Percentiles rank a stretch among this genome's conserved stretches.
phyloP scores from a whole-genome alignment of 2,113 vertebrate species.

The Dasyurus viverrinus region DNA sequence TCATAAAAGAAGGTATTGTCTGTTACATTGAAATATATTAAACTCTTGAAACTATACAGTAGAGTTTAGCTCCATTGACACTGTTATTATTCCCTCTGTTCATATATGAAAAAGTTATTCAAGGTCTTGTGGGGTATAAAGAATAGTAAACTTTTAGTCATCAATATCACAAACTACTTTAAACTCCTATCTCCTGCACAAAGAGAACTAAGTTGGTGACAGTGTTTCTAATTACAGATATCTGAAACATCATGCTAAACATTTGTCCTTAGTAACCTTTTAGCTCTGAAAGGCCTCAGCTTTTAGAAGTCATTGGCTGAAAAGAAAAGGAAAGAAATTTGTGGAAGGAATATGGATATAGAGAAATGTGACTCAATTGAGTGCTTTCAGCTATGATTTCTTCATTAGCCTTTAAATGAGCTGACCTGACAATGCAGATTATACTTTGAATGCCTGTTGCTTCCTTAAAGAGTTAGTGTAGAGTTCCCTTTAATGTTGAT shows the following conservation, averaged over 20 bases:
- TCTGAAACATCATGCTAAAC: not conserved
- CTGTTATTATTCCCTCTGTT: slow-evolving; percentile 40
- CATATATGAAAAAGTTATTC: slow-evolving; percentile 18
- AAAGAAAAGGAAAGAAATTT: not conserved
- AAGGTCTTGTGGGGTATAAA: not conserved
- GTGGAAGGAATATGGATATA: not conserved
- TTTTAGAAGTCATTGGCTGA: slow-evolving; percentile 28
- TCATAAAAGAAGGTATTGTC: slow-evolving; percentile 1
- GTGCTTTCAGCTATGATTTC: not conserved
- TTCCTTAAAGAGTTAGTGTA: slow-evolving; percentile 13
- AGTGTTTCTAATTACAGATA: slow-evolving; percentile 16
- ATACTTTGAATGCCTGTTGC: not conserved
- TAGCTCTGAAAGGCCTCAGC: not conserved
- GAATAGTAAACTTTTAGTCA: not conserved
- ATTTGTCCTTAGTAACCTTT: slow-evolving; percentile 37
- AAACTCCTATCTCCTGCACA: slow-evolving; percentile 27
- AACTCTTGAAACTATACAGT: slow-evolving; percentile 69
- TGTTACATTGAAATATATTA: slow-evolving; percentile 24
- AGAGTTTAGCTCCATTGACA: slow-evolving; percentile 64
- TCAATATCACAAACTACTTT: not conserved
- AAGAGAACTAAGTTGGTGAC: slow-evolving; percentile 28
- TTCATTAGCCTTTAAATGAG: slow-evolving; percentile 39
- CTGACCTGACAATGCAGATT: not conserved
- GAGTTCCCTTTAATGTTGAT: slow-evolving; percentile 2
- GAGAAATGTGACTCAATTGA: not conserved